Conservation (phyloP, 1,140 invertebrate genomes). For the Trichonephila clavipes region DNA sequence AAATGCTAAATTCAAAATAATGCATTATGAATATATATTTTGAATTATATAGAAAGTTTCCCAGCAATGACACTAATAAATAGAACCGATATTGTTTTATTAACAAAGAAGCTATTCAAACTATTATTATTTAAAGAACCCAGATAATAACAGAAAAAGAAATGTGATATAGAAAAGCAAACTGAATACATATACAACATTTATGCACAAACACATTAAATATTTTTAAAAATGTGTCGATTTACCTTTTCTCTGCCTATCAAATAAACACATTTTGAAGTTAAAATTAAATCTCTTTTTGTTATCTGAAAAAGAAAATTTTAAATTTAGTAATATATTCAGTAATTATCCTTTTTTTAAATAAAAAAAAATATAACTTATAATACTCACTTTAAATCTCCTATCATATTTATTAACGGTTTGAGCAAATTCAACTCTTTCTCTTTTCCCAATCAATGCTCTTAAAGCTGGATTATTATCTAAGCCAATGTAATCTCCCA, state of each 20-base stretch:
- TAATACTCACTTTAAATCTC: constrained; percentile 84
- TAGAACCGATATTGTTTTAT: too few relatives aligned
- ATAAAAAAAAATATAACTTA: neutral
- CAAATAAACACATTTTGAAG: constrained; percentile 84
- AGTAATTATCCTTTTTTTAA: neutral
- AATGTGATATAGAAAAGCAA: too few relatives aligned
- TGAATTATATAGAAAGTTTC: too few relatives aligned
- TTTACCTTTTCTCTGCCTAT: constrained; percentile 83
- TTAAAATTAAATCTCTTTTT: constrained; percentile 87
- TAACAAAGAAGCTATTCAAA: too few relatives aligned
- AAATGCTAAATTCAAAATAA: neutral
- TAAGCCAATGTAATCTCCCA: constrained; percentile 88
- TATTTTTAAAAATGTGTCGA: too few relatives aligned
- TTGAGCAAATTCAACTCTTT: constrained; percentile 87
- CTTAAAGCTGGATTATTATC: constrained; percentile 85
- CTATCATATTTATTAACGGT: constrained; percentile 88
- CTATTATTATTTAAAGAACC: too few relatives aligned
- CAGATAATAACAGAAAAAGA: too few relatives aligned
- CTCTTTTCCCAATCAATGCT: constrained; percentile 85
- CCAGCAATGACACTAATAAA: too few relatives aligned
- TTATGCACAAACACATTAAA: too few relatives aligned
- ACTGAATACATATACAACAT: too few relatives aligned
- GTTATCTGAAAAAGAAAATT: constrained; percentile 80
- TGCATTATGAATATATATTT: too few relatives aligned
- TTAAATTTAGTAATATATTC: neutral